phyloP scores from a whole-genome alignment of 2,888 invertebrate genomes.

The Prosapia bicincta region DNA sequence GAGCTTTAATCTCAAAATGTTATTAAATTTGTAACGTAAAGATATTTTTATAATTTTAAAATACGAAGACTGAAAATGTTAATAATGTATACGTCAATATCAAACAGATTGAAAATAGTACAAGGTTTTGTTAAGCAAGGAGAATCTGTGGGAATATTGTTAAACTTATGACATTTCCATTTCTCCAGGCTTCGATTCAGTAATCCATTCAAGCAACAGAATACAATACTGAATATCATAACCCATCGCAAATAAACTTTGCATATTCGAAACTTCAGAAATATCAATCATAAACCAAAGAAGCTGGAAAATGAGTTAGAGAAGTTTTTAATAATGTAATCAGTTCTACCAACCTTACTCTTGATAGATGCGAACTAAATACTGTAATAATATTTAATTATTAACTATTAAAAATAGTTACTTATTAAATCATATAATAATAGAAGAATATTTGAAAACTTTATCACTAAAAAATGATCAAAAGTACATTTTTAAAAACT shows the following conservation, averaged over 20 bases:
- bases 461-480: no score
- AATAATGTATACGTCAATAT: background rate
- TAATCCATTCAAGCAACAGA: background rate
- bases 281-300: background rate
- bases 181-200: background rate
- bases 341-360: no score
- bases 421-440: no score
- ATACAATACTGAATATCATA: background rate
- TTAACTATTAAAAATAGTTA: no score
- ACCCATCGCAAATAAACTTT: background rate
- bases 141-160: background rate
- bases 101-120: background rate
- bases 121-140: background rate
- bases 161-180: background rate
- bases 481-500: no score
- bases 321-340: background rate
- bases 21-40: no score
- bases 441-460: no score
- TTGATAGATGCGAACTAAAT: no score
- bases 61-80: no score
- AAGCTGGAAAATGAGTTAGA: background rate
- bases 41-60: no score
- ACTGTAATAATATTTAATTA: no score
- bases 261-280: background rate
- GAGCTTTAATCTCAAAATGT: no score